Evolutionary conservation across 2,797 vertebrate species (phyloP).

Genomic region (Rhinogobio ventralis): DNA sequence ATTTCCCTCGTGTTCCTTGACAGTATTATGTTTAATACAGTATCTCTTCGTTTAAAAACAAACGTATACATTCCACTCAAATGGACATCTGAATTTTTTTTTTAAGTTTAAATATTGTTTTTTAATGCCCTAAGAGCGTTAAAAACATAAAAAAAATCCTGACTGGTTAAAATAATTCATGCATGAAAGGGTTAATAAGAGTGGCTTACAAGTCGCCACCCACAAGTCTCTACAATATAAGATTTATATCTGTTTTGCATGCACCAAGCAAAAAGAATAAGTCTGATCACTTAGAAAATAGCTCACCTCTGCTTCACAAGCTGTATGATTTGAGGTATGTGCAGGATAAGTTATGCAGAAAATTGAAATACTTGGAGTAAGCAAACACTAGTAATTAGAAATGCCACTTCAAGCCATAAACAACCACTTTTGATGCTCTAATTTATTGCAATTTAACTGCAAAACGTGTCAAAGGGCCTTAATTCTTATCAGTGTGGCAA

Average conservation of each 20-base stretch:
- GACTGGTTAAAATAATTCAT: not conserved
- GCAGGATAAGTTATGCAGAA: not conserved
- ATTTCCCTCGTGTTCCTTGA: no score
- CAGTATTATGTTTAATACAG: not conserved
- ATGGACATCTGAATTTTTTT: no score
- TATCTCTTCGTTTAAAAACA: not conserved
- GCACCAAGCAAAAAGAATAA: not conserved
- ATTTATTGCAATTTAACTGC: not conserved
- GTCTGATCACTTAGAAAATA: not conserved
- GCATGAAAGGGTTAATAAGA: not conserved
- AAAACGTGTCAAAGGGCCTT: no score
- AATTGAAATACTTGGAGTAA: not conserved
- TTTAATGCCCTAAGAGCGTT: no score
- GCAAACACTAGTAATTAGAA: not conserved
- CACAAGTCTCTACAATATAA: no score
- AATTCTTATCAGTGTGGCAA: not conserved
- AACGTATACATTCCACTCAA: not conserved
- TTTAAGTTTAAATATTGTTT: no score
- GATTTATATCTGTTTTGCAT: no score
- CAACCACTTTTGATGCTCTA: not conserved
- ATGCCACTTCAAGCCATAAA: not conserved
- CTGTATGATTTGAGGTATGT: not conserved
- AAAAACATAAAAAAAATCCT: not conserved
- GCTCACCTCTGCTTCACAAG: not conserved
- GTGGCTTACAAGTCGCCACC: no score